Evolutionary conservation across 2,113 vertebrate species (phyloP).

Genomic region (Haplotaxodon microlepis): DNA sequence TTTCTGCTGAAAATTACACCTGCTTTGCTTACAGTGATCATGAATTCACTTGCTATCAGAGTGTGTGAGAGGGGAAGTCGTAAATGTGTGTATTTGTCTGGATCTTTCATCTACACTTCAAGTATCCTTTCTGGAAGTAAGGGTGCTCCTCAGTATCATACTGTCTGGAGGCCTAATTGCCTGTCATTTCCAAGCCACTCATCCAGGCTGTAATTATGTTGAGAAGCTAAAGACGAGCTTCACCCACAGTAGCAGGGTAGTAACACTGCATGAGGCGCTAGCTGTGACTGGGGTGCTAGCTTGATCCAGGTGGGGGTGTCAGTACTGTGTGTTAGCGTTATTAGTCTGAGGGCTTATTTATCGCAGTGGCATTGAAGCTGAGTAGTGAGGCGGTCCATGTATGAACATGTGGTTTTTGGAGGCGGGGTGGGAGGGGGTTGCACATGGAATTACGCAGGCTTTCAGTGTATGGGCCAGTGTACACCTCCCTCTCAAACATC

Average conservation of each 20-base stretch:
- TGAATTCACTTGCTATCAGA: conserved; percentile 1
- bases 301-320: not conserved
- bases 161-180: conserved; percentile 59
- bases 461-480: not conserved
- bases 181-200: conserved; percentile 56
- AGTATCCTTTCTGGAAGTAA: conserved; percentile 23
- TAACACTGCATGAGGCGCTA: not conserved
- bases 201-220: conserved; percentile 58
- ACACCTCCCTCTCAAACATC: conserved; percentile 3
- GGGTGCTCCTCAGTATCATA: conserved; percentile 10
- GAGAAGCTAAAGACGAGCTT: conserved; percentile 49
- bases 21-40: conserved; percentile 24
- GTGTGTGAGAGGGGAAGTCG: not conserved
- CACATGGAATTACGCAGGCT: not conserved
- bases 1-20: conserved; percentile 3
- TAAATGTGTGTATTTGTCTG: conserved; percentile 22
- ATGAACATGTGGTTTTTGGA: not conserved
- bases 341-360: not conserved
- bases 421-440: not conserved
- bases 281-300: not conserved
- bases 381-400: not conserved
- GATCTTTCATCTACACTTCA: conserved; percentile 35
- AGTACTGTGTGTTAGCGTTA: not conserved
- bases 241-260: not conserved
- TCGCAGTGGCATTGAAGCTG: not conserved